Percentiles rank a stretch among this genome's conserved stretches.
Evolutionary conservation across 2,888 invertebrate genomes (phyloP).

Genomic region (Ceratothoa steindachneri): DNA sequence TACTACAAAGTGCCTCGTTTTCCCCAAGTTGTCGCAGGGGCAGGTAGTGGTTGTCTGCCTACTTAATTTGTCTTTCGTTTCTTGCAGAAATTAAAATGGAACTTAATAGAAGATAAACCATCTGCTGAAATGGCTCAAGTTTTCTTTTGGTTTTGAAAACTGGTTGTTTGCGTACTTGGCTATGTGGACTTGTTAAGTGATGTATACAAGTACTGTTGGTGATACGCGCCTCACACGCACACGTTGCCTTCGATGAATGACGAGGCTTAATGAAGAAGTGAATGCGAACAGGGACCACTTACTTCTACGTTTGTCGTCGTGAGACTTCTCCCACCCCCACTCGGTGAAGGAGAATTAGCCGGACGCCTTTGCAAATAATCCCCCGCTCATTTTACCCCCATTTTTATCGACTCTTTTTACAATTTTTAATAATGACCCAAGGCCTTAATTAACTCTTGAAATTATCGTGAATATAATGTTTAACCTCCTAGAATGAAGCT

Average conservation of each 20-base stretch:
- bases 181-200: background rate
- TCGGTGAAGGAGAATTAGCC: background rate
- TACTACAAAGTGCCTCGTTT: too few relatives aligned
- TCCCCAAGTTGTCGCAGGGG: too few relatives aligned
- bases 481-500: too few relatives aligned
- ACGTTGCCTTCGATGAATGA: background rate
- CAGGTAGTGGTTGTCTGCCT: too few relatives aligned
- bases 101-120: slow-evolving; percentile 46
- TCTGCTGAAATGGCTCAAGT: background rate
- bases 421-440: background rate
- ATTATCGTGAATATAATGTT: too few relatives aligned
- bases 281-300: background rate
- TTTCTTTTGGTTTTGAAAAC: background rate
- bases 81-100: slow-evolving; percentile 48
- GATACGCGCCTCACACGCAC: background rate
- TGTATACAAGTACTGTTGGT: background rate
- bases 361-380: background rate
- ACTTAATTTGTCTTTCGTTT: background rate
- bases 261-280: background rate
- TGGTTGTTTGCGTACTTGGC: background rate
- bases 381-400: background rate
- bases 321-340: background rate
- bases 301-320: background rate
- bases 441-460: background rate
- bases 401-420: background rate